These are phyloP conservation scores for Threskiornis aethiopicus DNA, from an alignment of 2,797 vertebrate species.

Conservation along the genomic window DNA sequence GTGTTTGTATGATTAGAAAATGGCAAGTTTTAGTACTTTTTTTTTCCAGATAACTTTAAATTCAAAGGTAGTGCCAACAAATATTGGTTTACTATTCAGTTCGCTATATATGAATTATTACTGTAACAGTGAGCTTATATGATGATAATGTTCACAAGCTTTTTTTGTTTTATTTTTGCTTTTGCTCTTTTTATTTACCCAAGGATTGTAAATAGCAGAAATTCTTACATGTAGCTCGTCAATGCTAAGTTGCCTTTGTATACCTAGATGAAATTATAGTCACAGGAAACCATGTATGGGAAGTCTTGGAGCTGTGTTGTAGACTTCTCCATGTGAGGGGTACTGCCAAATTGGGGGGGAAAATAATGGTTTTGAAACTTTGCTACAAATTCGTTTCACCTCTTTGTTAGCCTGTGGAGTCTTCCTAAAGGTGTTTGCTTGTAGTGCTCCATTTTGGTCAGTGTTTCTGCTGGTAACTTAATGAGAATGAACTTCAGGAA, in stretches of 20 bases:
- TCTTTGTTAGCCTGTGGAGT: neutral
- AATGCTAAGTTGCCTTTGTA: neutral
- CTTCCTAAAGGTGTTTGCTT: neutral
- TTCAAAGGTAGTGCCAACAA: neutral
- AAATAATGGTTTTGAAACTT: neutral
- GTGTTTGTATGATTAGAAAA: neutral
- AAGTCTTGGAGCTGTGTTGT: neutral
- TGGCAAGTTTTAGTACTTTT: neutral
- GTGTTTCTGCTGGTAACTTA: neutral
- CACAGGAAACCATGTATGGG: neutral
- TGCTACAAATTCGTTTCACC: neutral
- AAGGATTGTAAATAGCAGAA: neutral
- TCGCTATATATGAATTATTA: neutral
- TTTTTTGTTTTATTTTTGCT: neutral
- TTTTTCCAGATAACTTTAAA: neutral
- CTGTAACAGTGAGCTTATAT: neutral
- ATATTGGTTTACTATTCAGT: neutral
- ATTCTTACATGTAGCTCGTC: neutral
- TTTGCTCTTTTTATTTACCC: neutral
- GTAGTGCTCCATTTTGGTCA: neutral
- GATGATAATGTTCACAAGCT: neutral
- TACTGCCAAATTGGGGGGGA: accelerated
- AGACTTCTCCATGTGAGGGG: neutral
- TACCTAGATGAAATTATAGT: neutral
- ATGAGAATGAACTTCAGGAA: neutral